A percentile compares a stretch with the other conserved stretches of the same genome.
Evolutionary conservation across 2,888 invertebrate species (phyloP).

Genomic region (Ichneumoninae sp.): DNA sequence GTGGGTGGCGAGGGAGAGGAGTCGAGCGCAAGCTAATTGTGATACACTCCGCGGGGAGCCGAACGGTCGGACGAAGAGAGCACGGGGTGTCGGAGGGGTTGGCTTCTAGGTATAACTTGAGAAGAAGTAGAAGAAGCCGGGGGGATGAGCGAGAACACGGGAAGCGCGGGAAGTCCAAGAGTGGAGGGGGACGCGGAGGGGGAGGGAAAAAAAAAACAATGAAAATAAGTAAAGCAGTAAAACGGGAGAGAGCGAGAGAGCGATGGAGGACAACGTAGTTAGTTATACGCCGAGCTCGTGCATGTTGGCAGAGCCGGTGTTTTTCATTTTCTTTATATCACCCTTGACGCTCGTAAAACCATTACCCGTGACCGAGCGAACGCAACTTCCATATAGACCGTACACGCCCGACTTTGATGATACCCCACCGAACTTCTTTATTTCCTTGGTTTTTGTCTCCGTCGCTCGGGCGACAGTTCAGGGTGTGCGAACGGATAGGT

Average conservation of each 20-base stretch:
- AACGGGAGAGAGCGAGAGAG: conserved; percentile 69
- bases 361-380: conserved; percentile 93
- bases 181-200: conserved; percentile 23
- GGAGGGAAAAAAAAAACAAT: conserved; percentile 70
- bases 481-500: conserved; percentile 31
- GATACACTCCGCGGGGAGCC: conserved; percentile 82
- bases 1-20: conserved; percentile 65
- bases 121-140: conserved; percentile 76
- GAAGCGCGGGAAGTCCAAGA: conserved; percentile 55
- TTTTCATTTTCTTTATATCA: conserved; percentile 96
- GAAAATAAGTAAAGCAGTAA: conserved; percentile 40
- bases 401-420: conserved; percentile 80
- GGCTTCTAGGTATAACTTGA: conserved; percentile 77
- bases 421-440: conserved; percentile 73
- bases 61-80: conserved; percentile 69
- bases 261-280: conserved; percentile 76
- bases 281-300: conserved; percentile 81
- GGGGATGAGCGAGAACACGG: conserved; percentile 71
- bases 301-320: conserved; percentile 86
- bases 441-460: conserved; percentile 67
- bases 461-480: conserved; percentile 36
- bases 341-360: conserved; percentile 94
- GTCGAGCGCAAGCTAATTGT: conserved; percentile 80
- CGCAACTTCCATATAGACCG: conserved; percentile 80
- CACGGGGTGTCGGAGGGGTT: conserved; percentile 58